These are phyloP conservation scores for Agelastica alni DNA, from an alignment of 2,888 invertebrate species.

Conservation along the genomic window DNA sequence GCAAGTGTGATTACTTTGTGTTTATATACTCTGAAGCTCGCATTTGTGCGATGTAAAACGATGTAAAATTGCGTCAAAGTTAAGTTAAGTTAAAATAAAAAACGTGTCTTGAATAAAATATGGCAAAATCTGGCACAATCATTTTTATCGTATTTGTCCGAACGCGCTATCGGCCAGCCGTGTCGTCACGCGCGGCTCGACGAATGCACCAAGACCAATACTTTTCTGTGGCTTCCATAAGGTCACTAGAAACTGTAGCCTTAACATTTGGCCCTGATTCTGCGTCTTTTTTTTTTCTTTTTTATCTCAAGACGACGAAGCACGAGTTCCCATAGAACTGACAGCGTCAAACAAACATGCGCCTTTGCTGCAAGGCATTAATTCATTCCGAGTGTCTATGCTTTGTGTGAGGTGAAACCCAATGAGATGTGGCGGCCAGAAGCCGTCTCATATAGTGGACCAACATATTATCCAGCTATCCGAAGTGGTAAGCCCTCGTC, in stretches of 20 bases:
- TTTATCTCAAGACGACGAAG: slow-evolving; percentile 7
- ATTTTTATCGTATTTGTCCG: no score
- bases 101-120: no score
- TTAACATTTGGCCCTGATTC: slow-evolving; percentile 21
- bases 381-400: slow-evolving; percentile 37
- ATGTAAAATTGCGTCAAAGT: no score
- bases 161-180: no score
- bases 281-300: no score
- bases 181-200: no score
- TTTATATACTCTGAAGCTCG: no score
- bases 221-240: slow-evolving; percentile 41
- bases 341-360: no score
- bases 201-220: slow-evolving; percentile 42
- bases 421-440: slow-evolving; percentile 41
- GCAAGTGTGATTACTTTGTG: no score
- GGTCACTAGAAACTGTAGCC: slow-evolving; percentile 36
- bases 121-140: no score
- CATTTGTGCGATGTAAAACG: no score
- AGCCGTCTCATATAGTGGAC: slow-evolving; percentile 51
- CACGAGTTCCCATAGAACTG: slow-evolving; percentile 1
- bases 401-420: slow-evolving; percentile 33
- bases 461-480: slow-evolving; percentile 53
- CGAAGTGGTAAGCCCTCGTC: slow-evolving; percentile 38
- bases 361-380: slow-evolving; percentile 28
- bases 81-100: no score